Conservation (phyloP, 2,113 vertebrate genomes). For the Smithornis capensis region DNA sequence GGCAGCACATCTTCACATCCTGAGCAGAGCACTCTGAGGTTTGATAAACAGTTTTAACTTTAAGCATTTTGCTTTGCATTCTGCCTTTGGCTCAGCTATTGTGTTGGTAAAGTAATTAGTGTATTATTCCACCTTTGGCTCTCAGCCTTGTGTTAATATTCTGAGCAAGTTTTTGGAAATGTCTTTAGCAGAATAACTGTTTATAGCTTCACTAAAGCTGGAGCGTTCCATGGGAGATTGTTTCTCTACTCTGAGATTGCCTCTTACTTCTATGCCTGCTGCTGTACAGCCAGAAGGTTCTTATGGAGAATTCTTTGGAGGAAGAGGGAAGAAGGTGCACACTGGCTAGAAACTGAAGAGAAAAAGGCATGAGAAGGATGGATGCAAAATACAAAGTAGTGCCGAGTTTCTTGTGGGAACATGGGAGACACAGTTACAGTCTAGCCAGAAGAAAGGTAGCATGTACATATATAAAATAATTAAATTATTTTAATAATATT, state of each 20-base stretch:
- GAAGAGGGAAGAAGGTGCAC: neutral
- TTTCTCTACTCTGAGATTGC: neutral
- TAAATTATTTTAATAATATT: neutral
- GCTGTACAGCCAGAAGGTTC: neutral
- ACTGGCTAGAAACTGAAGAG: neutral
- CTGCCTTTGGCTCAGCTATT: slow-evolving; percentile 31
- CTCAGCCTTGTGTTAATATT: slow-evolving; percentile 43
- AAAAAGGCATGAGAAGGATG: neutral
- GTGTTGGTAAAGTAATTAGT: slow-evolving; percentile 62
- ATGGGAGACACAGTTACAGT: neutral
- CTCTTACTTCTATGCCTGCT: neutral
- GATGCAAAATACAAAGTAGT: neutral
- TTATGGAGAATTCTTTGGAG: neutral
- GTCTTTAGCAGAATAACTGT: slow-evolving; percentile 46
- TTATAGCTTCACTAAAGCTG: slow-evolving; percentile 4
- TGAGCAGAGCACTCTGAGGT: neutral
- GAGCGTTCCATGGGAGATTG: neutral
- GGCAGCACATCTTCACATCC: neutral
- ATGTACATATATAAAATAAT: neutral
- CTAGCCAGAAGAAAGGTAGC: neutral
- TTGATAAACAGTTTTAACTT: neutral
- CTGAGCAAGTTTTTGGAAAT: slow-evolving; percentile 50
- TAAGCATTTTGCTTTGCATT: neutral
- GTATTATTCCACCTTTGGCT: slow-evolving; percentile 71
- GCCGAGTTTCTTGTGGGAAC: neutral